phyloP scores from a whole-genome alignment of 2,888 invertebrate genomes.

The Notocelia uddmanniana region DNA sequence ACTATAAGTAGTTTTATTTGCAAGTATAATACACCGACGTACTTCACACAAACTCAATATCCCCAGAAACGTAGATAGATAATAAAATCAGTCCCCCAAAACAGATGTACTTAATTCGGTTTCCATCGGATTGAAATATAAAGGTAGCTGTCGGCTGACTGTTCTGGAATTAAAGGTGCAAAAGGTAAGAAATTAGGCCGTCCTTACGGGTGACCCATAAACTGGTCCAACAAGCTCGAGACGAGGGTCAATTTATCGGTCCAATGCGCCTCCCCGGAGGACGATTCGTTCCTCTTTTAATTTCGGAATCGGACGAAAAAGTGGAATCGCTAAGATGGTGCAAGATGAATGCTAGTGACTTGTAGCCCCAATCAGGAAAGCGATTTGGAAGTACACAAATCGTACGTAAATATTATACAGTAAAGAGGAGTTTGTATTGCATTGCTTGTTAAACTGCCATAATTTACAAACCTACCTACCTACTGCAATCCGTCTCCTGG shows the following conservation, averaged over 20 bases:
- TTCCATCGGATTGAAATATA: slow-evolving; percentile 35
- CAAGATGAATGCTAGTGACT: slow-evolving; percentile 10
- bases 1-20: too few relatives aligned
- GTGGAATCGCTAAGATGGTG: slow-evolving; percentile 35
- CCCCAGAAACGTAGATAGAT: background rate
- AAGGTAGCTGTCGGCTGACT: slow-evolving; percentile 33
- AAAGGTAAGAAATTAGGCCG: slow-evolving; percentile 45
- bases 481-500: too few relatives aligned
- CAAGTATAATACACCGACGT: background rate
- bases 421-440: too few relatives aligned
- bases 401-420: too few relatives aligned
- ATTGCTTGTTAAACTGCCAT: too few relatives aligned
- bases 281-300: slow-evolving; percentile 50
- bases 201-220: slow-evolving; percentile 41
- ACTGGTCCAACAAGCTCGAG: slow-evolving; percentile 43
- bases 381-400: background rate
- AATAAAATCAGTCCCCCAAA: background rate
- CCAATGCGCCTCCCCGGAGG: slow-evolving; percentile 48
- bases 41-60: background rate
- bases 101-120: slow-evolving; percentile 14
- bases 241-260: slow-evolving; percentile 52
- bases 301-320: slow-evolving; percentile 48
- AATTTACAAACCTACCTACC: too few relatives aligned
- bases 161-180: slow-evolving; percentile 45
- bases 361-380: background rate